Evolutionary conservation across 2,888 invertebrate species (phyloP), one percentile per base, ranked within the genome.

Genomic region (Dolichomitus sp.): DNA sequence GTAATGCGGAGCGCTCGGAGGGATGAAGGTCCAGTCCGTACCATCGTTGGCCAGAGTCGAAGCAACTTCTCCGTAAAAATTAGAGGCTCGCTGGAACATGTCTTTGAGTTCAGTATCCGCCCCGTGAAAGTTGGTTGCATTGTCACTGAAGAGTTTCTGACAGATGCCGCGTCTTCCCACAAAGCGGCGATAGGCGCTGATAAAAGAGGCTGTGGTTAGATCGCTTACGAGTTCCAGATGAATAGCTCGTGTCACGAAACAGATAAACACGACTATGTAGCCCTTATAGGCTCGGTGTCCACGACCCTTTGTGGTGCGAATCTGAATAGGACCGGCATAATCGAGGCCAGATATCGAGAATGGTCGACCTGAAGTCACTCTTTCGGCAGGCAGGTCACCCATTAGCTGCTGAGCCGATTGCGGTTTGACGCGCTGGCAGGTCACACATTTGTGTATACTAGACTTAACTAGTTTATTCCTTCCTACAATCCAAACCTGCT

Each of bases 81-180:
- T 33, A 0, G 37, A 72, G 11, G 78, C 65, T 66, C n/a, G n/a
- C 4, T 52, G 52, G 63, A 83, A 77, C 74, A 81, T 76, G 30
- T 9, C 48, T 50, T 17, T 27, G 9, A 83, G 66, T 61, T 84
- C 80, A 9, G 30, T 48, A 40, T 80, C 83, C 4, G 80, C 75
- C n/a, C 83, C 79, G 19, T 54, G 40, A 33, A 83, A 83, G 17
- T 54, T 75, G 6, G 83, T 80, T 5, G 65, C 83, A 65, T 79
- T 83, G 50, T 83, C 83, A 33, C 82, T 82, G 40, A 59, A 79
- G 7, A 82, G 30, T 40, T 59, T 6, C 14, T 14, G 19, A 27
- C 81, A 82, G 19, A 76, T 80, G 19, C 80, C 65, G 63, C 72
- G 69, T 37, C 73, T 66, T 12, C 33, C 52, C 33, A 33, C 33